Base-by-base conservation (phyloP, 2,797 vertebrate species). In the Phataginus tetradactyla region DNA sequence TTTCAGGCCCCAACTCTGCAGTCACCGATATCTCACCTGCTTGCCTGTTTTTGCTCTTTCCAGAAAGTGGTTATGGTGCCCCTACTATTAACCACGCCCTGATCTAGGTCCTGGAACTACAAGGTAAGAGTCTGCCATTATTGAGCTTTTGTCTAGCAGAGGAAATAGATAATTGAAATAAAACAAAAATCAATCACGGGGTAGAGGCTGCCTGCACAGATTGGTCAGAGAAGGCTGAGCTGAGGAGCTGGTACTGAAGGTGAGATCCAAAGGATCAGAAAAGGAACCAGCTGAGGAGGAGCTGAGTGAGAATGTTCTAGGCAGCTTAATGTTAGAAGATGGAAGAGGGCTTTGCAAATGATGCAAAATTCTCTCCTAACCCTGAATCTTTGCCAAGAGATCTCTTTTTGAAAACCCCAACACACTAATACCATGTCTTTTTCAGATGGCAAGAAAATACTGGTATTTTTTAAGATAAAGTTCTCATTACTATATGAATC, bases 371-470 rank as follows among this genome's bases (percentile, higher is more conserved):
- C 51, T 83, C 5, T 23, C 14, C 18, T 49, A 57, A 68, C 10
- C 27, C 69, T 87, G 45, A 66, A 27, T 87, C 86, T 61, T 34
- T 23, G n/a, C 32, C 80, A 75, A 84, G 57, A 89, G 77, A 15
- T 37, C 25, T 51, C 51, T 49, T 90, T 90, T 80, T 64, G 37
- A 86, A 94, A 89, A 34, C 55, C 13, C 49, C n/a, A 68, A 37
- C 20, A 20, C 37, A n/a, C 37, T 59, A 75, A 90, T 5, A 21
- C 59, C 11, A 8, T 34, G 23, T 88, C 77, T 85, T 84, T 74
- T 75, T 75, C 51, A 84, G 72, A 78, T 63, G 42, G 20, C 77
- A 55, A 72, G 39, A 80, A 77, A 88, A 72, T 71, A 37, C 5
- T 34, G 49, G 3, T 37, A 49, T 12, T 66, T 81, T 86, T 81